Percentiles rank a stretch among this genome's conserved stretches.
Conservation (phyloP, 2,113 vertebrate genomes). For the rabbit (Oryctolagus cuniculus) region mOryCun1.1 NC_091432.1:195818501-195819000, state of each 20-base stretch:
- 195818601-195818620: slow-evolving; percentile 87
- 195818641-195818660: slow-evolving; percentile 58
- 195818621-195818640: slow-evolving; percentile 83
- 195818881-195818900: background rate
- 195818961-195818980: background rate
- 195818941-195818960: background rate
- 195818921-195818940: background rate
- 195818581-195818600: slow-evolving; percentile 84
- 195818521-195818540: slow-evolving; percentile 55
- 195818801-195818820: background rate
- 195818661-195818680: background rate
- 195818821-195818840: background rate
- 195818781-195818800: background rate
- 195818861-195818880: background rate
- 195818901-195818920: background rate
- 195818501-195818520: slow-evolving; percentile 64
- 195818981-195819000: background rate
- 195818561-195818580: slow-evolving; percentile 55
- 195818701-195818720: background rate
- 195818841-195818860: background rate
- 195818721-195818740: background rate
- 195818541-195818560: slow-evolving; percentile 70
- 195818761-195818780: too few relatives aligned
- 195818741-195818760: background rate
- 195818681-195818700: background rate